phyloP scores from a whole-genome alignment of 1,140 invertebrate species.

The Bombus polaris region DNA sequence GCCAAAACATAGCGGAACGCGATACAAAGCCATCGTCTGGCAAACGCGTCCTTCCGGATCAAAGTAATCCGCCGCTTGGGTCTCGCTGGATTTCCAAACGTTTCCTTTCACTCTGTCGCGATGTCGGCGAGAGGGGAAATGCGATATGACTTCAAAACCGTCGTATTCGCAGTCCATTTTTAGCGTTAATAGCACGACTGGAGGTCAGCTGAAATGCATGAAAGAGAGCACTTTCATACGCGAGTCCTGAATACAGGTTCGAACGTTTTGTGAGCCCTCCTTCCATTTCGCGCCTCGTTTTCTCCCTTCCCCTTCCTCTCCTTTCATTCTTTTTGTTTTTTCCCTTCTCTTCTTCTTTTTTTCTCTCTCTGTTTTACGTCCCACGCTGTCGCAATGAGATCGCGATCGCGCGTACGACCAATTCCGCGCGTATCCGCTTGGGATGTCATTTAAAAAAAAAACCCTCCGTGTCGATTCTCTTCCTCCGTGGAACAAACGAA shows the following conservation, averaged over 20 bases:
- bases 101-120: background rate
- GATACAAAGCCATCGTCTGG: background rate
- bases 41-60: slow-evolving; percentile 1
- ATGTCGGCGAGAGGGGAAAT: background rate
- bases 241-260: slow-evolving; percentile 39
- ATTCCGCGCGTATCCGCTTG: background rate
- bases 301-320: background rate
- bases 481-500: slow-evolving; percentile 1
- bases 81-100: background rate
- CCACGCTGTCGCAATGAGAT: slow-evolving; percentile 17
- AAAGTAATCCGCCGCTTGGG: slow-evolving; percentile 11
- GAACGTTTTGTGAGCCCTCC: slow-evolving; percentile 25
- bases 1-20: background rate
- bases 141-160: slow-evolving; percentile 42
- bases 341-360: background rate
- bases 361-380: background rate
- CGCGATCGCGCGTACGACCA: background rate
- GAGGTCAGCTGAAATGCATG: slow-evolving; percentile 28
- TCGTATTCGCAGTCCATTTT: slow-evolving; percentile 39
- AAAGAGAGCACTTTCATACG: slow-evolving; percentile 40
- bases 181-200: slow-evolving; percentile 41
- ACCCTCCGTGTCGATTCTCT: background rate
- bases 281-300: slow-evolving; percentile 9
- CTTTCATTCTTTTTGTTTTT: background rate
- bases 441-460: background rate